Conservation (phyloP, 37 sponge, comb jelly and placozoan genomes). For the Aphrocallistes beatrix region DNA sequence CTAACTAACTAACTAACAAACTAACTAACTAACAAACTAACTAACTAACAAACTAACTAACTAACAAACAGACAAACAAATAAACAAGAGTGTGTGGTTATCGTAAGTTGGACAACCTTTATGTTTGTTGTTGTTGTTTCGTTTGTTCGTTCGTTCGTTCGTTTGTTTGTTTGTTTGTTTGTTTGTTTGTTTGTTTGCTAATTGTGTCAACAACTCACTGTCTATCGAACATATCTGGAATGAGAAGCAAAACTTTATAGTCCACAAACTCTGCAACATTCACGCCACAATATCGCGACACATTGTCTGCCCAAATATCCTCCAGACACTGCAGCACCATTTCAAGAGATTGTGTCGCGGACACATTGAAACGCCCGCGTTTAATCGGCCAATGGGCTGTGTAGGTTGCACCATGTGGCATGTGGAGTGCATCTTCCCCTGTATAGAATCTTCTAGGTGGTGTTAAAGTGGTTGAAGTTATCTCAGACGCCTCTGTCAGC, state of each 20-base stretch:
- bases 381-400: constrained; percentile 39
- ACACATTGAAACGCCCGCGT: constrained; percentile 39
- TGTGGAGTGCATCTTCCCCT: not conserved
- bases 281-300: constrained; percentile 52
- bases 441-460: not conserved
- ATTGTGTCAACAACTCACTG: not conserved
- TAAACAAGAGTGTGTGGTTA: too few relatives aligned
- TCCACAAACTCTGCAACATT: constrained; percentile 48
- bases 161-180: not conserved
- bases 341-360: not conserved
- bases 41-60: too few relatives aligned
- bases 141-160: not conserved
- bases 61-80: too few relatives aligned
- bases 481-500: not conserved
- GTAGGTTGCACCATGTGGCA: not conserved
- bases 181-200: not conserved
- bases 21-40: too few relatives aligned
- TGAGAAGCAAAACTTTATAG: constrained; percentile 41
- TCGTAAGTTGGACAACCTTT: too few relatives aligned
- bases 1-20: too few relatives aligned
- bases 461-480: not conserved
- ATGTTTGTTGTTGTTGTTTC: not conserved
- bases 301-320: constrained; percentile 66
- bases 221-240: constrained; percentile 52
- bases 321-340: constrained; percentile 49